phyloP scores from a whole-genome alignment of 2,113 vertebrate genomes.

The Gambusia affinis region DNA sequence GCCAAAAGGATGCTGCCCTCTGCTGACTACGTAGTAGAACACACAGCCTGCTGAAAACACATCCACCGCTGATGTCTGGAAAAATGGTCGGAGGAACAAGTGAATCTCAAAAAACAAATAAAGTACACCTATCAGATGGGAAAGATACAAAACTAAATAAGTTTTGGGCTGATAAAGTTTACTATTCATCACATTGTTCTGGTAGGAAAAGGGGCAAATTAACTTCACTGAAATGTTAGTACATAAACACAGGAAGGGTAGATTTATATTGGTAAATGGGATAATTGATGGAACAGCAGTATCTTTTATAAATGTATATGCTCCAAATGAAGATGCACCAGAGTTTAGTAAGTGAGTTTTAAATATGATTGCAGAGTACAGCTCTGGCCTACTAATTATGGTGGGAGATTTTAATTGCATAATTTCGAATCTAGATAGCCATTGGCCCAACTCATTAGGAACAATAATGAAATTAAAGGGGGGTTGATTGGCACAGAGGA shows the following conservation, averaged over 20 bases:
- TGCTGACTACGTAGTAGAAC: conserved; percentile 91
- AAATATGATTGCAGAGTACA: not conserved
- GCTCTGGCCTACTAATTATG: too few relatives aligned
- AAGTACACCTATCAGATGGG: not conserved
- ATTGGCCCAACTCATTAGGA: too few relatives aligned
- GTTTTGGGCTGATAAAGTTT: too few relatives aligned
- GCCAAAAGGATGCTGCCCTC: conserved; percentile 92
- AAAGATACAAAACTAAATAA: too few relatives aligned
- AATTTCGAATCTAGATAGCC: too few relatives aligned
- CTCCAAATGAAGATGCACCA: not conserved
- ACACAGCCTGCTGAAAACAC: conserved; percentile 95
- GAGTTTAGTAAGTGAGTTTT: conserved; percentile 1
- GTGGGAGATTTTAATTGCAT: too few relatives aligned
- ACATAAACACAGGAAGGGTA: not conserved
- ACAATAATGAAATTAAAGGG: too few relatives aligned
- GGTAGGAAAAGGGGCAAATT: not conserved
- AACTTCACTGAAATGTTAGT: conserved; percentile 3
- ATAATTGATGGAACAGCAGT: conserved; percentile 3
- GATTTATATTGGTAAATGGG: not conserved
- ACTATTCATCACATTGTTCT: too few relatives aligned
- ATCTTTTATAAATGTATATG: not conserved
- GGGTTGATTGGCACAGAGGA: too few relatives aligned
- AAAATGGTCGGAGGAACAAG: not conserved
- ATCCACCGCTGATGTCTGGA: conserved; percentile 91
- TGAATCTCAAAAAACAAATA: not conserved